These are phyloP conservation scores for Takifugu ocellatus DNA, from an alignment of 2,797 vertebrate species.

Conservation along the genomic window DNA sequence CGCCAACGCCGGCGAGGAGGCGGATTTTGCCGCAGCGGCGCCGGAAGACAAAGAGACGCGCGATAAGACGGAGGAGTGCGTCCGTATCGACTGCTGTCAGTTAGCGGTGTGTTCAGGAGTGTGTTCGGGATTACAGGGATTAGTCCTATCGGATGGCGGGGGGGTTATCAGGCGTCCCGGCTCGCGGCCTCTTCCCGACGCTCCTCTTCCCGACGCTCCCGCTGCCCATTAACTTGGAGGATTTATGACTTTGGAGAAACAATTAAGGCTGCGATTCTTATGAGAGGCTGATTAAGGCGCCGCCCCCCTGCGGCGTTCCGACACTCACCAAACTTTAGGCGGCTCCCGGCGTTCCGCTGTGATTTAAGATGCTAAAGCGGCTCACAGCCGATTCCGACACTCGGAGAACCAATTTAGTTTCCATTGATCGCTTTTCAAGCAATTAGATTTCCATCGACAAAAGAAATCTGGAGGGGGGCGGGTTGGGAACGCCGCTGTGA, in stretches of 20 bases:
- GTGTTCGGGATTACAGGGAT: constrained; percentile 77
- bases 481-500: constrained; percentile 52
- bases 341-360: constrained; percentile 62
- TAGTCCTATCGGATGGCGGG: constrained; percentile 76
- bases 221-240: constrained; percentile 61
- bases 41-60: constrained; percentile 71
- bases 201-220: constrained; percentile 45
- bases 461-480: constrained; percentile 60
- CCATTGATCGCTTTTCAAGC: constrained; percentile 73
- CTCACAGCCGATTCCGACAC: constrained; percentile 64
- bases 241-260: constrained; percentile 69
- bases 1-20: constrained; percentile 10
- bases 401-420: constrained; percentile 78
- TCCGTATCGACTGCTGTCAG: constrained; percentile 75
- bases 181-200: constrained; percentile 43
- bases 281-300: constrained; percentile 66
- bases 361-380: constrained; percentile 75
- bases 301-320: constrained; percentile 37
- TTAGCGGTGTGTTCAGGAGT: constrained; percentile 76
- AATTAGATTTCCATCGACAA: constrained; percentile 78
- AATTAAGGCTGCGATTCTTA: constrained; percentile 71
- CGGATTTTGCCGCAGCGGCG: constrained; percentile 43
- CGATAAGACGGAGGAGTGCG: constrained; percentile 64
- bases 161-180: constrained; percentile 73
- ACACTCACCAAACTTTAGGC: constrained; percentile 55